Conservation (phyloP, 2,113 vertebrate species). For the Vicugna pacos region DNA sequence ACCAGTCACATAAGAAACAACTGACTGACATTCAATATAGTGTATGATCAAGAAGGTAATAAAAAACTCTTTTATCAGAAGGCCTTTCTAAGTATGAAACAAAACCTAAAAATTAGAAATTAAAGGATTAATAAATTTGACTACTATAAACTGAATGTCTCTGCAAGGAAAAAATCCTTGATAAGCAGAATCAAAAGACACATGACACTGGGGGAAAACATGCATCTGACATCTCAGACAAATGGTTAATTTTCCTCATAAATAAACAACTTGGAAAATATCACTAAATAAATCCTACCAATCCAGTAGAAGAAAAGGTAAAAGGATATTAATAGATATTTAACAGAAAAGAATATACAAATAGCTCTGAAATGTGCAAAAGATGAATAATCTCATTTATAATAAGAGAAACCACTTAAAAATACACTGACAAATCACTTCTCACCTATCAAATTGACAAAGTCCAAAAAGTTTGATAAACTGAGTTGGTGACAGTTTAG, state of each 20-base stretch:
- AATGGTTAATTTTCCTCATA: background rate
- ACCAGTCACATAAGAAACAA: background rate
- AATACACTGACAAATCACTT: background rate
- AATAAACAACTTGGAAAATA: background rate
- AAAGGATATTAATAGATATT: background rate
- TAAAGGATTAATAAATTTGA: background rate
- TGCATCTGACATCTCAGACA: background rate
- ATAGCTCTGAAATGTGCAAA: background rate
- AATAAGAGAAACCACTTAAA: slow-evolving; percentile 17
- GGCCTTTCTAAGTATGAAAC: background rate
- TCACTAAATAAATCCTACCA: background rate
- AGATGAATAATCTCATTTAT: background rate
- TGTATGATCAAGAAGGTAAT: background rate
- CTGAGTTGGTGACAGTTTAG: background rate
- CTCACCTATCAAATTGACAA: background rate
- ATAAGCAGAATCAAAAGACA: background rate
- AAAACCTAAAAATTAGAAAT: background rate
- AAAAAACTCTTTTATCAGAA: background rate
- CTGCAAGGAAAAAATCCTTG: background rate
- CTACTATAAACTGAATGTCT: background rate
- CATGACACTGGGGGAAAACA: background rate
- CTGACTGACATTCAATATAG: background rate
- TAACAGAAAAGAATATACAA: background rate
- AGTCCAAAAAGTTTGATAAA: background rate
- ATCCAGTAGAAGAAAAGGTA: background rate